A percentile compares a stretch with the other conserved stretches of the same genome.
Conservation (phyloP, 2,888 invertebrate species). For the Carterocephalus palaemon region DNA sequence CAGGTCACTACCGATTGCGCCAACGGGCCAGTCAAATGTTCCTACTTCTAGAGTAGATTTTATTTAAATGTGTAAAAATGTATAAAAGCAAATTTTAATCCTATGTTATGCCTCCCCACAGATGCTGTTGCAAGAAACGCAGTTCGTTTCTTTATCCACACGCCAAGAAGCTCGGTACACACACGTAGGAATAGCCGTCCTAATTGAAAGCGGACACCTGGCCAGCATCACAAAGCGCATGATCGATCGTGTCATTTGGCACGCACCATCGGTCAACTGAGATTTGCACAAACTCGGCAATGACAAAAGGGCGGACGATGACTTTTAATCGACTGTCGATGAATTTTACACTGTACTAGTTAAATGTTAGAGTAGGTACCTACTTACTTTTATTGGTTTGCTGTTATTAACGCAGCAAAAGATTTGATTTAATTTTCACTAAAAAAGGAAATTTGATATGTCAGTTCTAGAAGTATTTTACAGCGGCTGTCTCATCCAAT, state of each 20-base stretch:
- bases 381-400: no score
- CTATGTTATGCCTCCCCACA: constrained; percentile 2
- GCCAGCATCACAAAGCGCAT: constrained; percentile 48
- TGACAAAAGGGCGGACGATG: constrained; percentile 27
- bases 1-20: no score
- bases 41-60: no score
- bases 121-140: constrained; percentile 10
- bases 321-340: constrained; percentile 33
- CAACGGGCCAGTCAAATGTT: no score
- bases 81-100: not conserved
- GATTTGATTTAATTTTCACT: no score
- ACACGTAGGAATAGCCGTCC: not conserved
- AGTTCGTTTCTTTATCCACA: not conserved
- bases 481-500: no score
- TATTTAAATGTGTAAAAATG: no score
- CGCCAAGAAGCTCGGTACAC: constrained; percentile 5
- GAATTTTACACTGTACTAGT: no score
- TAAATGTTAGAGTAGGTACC: no score
- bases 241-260: constrained; percentile 69
- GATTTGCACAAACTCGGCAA: constrained; percentile 58
- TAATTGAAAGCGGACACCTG: constrained; percentile 47
- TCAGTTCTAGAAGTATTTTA: no score
- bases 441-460: no score
- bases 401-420: no score
- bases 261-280: constrained; percentile 70